Percentiles rank a stretch among this genome's conserved stretches.
These are phyloP conservation scores for Gnatocerus cornutus DNA, from an alignment of 2,888 invertebrate species.

Conservation along the genomic window DNA sequence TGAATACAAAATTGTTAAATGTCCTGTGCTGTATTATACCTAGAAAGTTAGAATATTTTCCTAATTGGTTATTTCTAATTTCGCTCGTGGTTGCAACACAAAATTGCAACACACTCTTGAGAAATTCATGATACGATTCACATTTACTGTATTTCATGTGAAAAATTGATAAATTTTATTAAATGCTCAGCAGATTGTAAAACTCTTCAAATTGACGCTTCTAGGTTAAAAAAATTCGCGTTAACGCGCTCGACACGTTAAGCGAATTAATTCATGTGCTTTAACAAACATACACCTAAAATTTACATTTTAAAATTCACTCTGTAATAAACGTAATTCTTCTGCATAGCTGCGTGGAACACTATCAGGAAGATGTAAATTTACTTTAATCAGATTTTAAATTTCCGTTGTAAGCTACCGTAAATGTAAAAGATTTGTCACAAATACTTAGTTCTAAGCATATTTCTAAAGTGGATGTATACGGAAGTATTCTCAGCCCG, in stretches of 20 bases:
- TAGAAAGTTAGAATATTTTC: conserved; percentile 42
- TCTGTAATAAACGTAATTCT: conserved; percentile 14
- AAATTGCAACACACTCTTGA: conserved; percentile 12
- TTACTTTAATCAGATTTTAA: conserved; percentile 22
- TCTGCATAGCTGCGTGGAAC: conserved; percentile 7
- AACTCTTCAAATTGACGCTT: conserved; percentile 42
- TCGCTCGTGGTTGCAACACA: background rate
- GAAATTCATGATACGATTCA: background rate
- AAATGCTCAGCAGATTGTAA: conserved; percentile 42
- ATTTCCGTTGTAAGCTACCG: conserved; percentile 8
- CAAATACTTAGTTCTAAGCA: conserved; percentile 19
- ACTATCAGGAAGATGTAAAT: conserved; percentile 31
- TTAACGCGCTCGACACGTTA: conserved; percentile 35
- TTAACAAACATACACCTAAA: conserved; percentile 22
- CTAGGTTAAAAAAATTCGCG: conserved; percentile 34
- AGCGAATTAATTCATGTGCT: conserved; percentile 38
- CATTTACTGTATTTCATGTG: conserved; percentile 37
- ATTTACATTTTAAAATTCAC: conserved; percentile 29
- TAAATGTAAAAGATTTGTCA: conserved; percentile 21
- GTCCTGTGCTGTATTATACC: conserved; percentile 44
- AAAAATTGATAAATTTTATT: conserved; percentile 44
- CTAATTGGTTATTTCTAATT: conserved; percentile 44
- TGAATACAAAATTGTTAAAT: conserved; percentile 52
- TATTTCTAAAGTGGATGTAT: conserved; percentile 22
- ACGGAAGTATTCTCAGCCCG: conserved; percentile 28